phyloP scores from a whole-genome alignment of 2,797 vertebrate genomes.

The Champsocephalus gunnari region DNA sequence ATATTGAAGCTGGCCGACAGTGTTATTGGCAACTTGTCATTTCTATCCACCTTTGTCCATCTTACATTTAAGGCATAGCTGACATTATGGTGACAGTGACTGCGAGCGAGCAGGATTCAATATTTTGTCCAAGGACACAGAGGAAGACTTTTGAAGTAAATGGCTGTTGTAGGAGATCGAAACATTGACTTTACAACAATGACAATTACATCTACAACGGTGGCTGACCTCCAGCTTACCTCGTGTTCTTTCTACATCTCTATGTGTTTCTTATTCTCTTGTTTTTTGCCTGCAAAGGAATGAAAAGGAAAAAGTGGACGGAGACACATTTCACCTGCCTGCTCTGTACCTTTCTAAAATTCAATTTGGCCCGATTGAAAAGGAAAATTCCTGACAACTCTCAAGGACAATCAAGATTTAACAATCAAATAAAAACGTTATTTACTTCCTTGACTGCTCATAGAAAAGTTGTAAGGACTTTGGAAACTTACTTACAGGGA shows the following conservation, averaged over 20 bases:
- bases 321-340: not conserved
- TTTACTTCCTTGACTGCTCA: slow-evolving; percentile 4
- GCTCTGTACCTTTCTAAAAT: not conserved
- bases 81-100: slow-evolving; percentile 19
- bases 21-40: slow-evolving; percentile 31
- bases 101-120: slow-evolving; percentile 17
- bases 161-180: slow-evolving; percentile 27
- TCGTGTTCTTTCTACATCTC: not conserved
- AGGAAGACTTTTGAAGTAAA: slow-evolving; percentile 9
- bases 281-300: not conserved
- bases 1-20: slow-evolving; percentile 6
- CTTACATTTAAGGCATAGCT: slow-evolving; percentile 22
- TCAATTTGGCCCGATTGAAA: not conserved
- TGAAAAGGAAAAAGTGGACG: slow-evolving; percentile 4
- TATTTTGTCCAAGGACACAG: slow-evolving; percentile 35
- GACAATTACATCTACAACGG: slow-evolving; percentile 24
- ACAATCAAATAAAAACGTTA: not conserved
- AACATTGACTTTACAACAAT: slow-evolving; percentile 48
- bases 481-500: not conserved
- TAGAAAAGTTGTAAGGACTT: not conserved
- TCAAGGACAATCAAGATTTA: slow-evolving; percentile 4
- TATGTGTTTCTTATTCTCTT: not conserved
- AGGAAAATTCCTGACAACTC: not conserved
- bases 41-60: slow-evolving; percentile 23
- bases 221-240: slow-evolving; percentile 33